Evolutionary conservation across 2,113 vertebrate genomes (phyloP).

Genomic region (Melanerpes aurifrons): DNA sequence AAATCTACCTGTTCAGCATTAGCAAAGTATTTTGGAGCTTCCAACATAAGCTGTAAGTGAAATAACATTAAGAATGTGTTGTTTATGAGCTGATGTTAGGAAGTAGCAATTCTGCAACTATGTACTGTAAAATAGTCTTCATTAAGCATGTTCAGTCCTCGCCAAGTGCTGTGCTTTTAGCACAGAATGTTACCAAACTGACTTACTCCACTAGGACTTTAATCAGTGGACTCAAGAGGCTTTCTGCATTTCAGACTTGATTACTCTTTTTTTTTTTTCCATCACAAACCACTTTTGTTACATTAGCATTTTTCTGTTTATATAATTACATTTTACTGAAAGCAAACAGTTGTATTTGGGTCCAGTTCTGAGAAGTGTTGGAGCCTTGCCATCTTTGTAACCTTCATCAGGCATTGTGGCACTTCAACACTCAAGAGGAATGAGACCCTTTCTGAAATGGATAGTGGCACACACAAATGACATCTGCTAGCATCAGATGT

Average conservation of each 20-base stretch:
- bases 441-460: background rate
- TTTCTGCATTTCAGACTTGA: background rate
- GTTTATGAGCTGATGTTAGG: background rate
- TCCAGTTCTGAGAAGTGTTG: background rate
- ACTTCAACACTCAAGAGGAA: background rate
- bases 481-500: constrained; percentile 1
- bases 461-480: background rate
- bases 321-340: background rate
- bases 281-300: background rate
- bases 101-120: background rate
- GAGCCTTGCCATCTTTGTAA: background rate
- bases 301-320: background rate
- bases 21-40: background rate
- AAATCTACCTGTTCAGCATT: rapidly evolving
- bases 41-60: background rate
- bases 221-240: background rate
- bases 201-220: background rate
- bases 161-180: background rate
- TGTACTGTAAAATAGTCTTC: background rate
- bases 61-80: background rate
- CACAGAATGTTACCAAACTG: background rate
- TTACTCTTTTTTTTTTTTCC: background rate
- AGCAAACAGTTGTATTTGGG: background rate
- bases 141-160: background rate
- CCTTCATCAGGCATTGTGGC: background rate